Evolutionary conservation across 2,113 vertebrate genomes (phyloP), one percentile per base, ranked within the genome.

Genomic region (Ageneiosus marmoratus): DNA sequence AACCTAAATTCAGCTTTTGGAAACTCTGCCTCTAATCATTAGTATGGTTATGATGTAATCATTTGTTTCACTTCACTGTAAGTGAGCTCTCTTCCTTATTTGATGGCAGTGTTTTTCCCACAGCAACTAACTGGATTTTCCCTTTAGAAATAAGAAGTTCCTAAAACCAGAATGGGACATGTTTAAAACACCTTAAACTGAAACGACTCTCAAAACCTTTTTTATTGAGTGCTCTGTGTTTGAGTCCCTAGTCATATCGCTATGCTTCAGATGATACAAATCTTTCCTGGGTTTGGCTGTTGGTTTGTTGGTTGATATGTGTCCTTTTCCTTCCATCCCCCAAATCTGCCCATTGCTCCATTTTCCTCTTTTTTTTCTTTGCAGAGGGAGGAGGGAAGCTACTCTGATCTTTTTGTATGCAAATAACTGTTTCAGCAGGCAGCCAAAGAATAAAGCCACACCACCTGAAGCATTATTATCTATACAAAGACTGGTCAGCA

Each of bases 381-480:
- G 13, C 51, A 80, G 51, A 63, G 67, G 56, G 79, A 77, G 67
- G 79, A 70, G 37, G 85, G 50, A 83, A 80, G 60, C 60, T 7
- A 53, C 32, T 58, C 79, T 75, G 53, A 41, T 72, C 82, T 75
- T 90, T 90, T 90, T 89, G 86, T 89, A 91, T 90, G 90, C 83
- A 91, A 89, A 91, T 87, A 18, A 1, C 0, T 32, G 80, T 82
- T 87, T 44, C 5, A 86, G 62, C 51, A 32, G 62, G 48, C 78
- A 86, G 85, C 89, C 90, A 87, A 83, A 87, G 80, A 70, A 4
- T 11, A 11, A 77, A 44, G 63, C 69, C 53, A 65, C 32, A 20
- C 80, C 74, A 79, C 79, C 73, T 80, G 29, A 73, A 55, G 73
- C 79, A 87, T 88, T 80, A 88, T 87, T 86, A 85, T 84, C 84